Evolutionary conservation across 2,888 invertebrate species (phyloP).

Genomic region (Dioctria rufipes): DNA sequence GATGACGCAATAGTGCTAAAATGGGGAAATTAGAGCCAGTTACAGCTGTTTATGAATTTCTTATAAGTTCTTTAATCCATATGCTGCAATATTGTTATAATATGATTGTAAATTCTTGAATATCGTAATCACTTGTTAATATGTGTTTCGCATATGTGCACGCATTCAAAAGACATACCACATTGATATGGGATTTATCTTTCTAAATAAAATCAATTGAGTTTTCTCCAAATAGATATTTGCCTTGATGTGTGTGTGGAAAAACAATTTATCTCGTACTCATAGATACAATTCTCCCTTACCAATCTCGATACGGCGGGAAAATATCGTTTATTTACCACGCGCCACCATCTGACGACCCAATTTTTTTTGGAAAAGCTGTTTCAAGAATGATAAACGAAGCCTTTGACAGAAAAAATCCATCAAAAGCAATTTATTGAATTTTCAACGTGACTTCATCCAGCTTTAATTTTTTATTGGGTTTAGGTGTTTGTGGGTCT

Average conservation of each 20-base stretch:
- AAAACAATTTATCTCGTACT: constrained; percentile 39
- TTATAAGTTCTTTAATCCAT: too few relatives aligned
- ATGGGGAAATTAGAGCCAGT: too few relatives aligned
- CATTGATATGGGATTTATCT: neutral
- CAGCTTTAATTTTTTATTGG: constrained; percentile 52
- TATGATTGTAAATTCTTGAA: too few relatives aligned
- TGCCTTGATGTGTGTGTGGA: neutral
- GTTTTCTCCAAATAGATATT: constrained; percentile 33
- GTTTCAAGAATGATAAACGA: constrained; percentile 52
- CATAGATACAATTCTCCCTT: neutral
- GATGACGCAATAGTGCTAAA: too few relatives aligned
- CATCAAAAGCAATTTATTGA: constrained; percentile 55
- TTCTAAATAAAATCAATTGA: constrained; percentile 26
- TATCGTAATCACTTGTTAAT: too few relatives aligned
- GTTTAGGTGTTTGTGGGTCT: constrained; percentile 41
- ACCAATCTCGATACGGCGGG: neutral
- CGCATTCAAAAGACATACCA: constrained; percentile 1
- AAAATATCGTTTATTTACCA: constrained; percentile 40
- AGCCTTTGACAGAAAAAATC: constrained; percentile 48
- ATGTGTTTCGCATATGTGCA: neutral
- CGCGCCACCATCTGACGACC: neutral
- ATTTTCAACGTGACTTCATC: constrained; percentile 56
- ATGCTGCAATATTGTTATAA: too few relatives aligned
- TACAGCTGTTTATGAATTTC: too few relatives aligned
- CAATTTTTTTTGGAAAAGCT: neutral